Base-by-base conservation (phyloP, 2,797 vertebrate species). In the Gobio occitaniae region DNA sequence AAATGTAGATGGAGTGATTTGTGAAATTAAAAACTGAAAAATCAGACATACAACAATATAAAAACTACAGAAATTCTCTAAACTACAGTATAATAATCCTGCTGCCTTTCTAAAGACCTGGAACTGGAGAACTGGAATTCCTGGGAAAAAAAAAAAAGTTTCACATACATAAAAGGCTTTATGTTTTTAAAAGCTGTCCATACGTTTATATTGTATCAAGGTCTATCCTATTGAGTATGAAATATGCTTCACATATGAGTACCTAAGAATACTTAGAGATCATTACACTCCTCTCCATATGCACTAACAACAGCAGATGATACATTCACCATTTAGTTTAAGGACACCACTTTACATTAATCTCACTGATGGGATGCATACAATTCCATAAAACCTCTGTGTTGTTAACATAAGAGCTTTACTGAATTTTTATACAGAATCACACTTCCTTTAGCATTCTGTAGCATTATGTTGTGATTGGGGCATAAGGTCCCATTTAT, bases 301-400 rank as follows among this genome's bases (percentile, higher is more conserved):
- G 25, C 38, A 72, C 38, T 72, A 56, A 61, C 71, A 59, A 82
- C 54, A 82, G 19, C n/a, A 56, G 38, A 15, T 71, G 38, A 13
- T 21, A 59, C 17, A 56, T 29, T 47, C 38, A 21, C 38, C 17
- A 70, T 47, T 71, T 47, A 61, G 52, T 48, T 36, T 61, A 54
- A 82, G 25, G 54, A 82, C 9, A 29, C 17, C 80, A 61, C 54
- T 82, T 61, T 71, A 17, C 3, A n/a, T 44, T 61, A n/a, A 72
- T 72, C 54, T 61, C 54, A 82, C 41, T 29, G 44, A 38, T 12
- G 52, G 17, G 41, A 72, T 15, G 16, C 61, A 59, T 74, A 36
- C 16, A 48, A 63, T 29, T 21, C 11, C 12, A 82, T 21, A 9
- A 47, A 82, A 61, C 21, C 52, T 59, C 36, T 65, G 29, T 47